A percentile compares a stretch with the other conserved stretches of the same genome.
These are phyloP conservation scores for Ctenopoma kingsleyae DNA, from an alignment of 2,797 vertebrate species.

Conservation along the genomic window DNA sequence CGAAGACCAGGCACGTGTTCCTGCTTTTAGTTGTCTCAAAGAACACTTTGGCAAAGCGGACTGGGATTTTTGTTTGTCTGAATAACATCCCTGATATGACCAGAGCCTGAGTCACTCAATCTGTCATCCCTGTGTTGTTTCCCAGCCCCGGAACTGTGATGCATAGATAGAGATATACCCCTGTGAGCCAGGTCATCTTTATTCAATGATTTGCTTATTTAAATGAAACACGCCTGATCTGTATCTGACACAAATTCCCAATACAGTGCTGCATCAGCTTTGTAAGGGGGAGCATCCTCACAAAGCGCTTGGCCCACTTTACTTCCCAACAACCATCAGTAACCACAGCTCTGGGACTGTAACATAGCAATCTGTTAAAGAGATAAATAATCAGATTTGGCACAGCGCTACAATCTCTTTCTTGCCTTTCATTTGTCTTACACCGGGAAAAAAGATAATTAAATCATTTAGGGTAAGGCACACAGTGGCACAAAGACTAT, in stretches of 20 bases:
- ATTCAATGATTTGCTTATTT: slow-evolving; percentile 80
- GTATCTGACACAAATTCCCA: slow-evolving; percentile 81
- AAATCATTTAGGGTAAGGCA: slow-evolving; percentile 95
- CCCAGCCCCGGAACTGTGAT: slow-evolving; percentile 37
- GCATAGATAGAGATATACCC: slow-evolving; percentile 65
- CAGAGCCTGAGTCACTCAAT: slow-evolving; percentile 61
- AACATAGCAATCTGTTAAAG: slow-evolving; percentile 93
- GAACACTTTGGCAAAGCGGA: slow-evolving; percentile 68
- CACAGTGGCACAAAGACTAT: slow-evolving; percentile 85
- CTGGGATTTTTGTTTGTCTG: slow-evolving; percentile 70
- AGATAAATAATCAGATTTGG: slow-evolving; percentile 98
- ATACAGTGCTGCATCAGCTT: slow-evolving; percentile 66
- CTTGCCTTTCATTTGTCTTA: slow-evolving; percentile 96
- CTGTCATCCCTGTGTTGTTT: slow-evolving; percentile 48
- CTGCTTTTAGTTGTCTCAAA: slow-evolving; percentile 81
- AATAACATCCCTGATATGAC: slow-evolving; percentile 73
- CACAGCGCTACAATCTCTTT: slow-evolving; percentile 90
- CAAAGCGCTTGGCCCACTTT: slow-evolving; percentile 84
- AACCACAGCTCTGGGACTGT: slow-evolving; percentile 91
- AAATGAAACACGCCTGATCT: slow-evolving; percentile 81
- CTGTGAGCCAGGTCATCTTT: slow-evolving; percentile 71
- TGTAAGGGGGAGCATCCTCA: slow-evolving; percentile 63
- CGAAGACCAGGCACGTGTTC: slow-evolving; percentile 73
- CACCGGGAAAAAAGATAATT: slow-evolving; percentile 95
- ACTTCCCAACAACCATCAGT: slow-evolving; percentile 82